A percentile compares a stretch with the other conserved stretches of the same genome.
Evolutionary conservation across 2,888 invertebrate genomes (phyloP).

Genomic region (Terebella lapidaria): DNA sequence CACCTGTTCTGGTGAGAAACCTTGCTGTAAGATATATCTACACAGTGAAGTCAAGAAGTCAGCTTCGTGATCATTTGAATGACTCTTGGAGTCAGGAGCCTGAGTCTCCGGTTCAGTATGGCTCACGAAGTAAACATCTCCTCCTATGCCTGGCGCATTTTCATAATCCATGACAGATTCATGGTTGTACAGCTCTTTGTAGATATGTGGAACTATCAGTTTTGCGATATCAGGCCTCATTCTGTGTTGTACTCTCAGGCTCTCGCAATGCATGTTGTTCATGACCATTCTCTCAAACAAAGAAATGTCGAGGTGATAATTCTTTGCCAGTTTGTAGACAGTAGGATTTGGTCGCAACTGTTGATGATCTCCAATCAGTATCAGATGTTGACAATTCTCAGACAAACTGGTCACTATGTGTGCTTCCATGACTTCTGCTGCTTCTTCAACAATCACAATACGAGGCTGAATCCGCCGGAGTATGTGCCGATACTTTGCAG

Average conservation of each 20-base stretch:
- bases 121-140: constrained; percentile 40
- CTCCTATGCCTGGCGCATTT: constrained; percentile 33
- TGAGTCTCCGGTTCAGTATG: constrained; percentile 33
- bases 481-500: constrained; percentile 40
- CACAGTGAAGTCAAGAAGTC: constrained; percentile 32
- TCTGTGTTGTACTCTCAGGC: constrained; percentile 61
- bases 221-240: constrained; percentile 48
- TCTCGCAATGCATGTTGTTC: constrained; percentile 62
- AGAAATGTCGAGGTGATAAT: constrained; percentile 70
- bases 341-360: constrained; percentile 72
- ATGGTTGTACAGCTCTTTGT: constrained; percentile 36
- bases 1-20: constrained; percentile 35
- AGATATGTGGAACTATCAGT: constrained; percentile 37
- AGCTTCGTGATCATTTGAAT: constrained; percentile 43
- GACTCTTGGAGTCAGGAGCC: constrained; percentile 31
- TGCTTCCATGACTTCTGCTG: constrained; percentile 79
- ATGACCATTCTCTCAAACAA: constrained; percentile 76
- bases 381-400: constrained; percentile 69
- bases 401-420: constrained; percentile 79
- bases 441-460: constrained; percentile 71
- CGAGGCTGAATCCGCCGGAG: constrained; percentile 44
- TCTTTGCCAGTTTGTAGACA: constrained; percentile 64
- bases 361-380: constrained; percentile 78
- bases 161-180: constrained; percentile 30
- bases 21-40: constrained; percentile 41